Evolutionary conservation across 2,113 vertebrate species (phyloP).

Genomic region (Pycnonotus jocosus): DNA sequence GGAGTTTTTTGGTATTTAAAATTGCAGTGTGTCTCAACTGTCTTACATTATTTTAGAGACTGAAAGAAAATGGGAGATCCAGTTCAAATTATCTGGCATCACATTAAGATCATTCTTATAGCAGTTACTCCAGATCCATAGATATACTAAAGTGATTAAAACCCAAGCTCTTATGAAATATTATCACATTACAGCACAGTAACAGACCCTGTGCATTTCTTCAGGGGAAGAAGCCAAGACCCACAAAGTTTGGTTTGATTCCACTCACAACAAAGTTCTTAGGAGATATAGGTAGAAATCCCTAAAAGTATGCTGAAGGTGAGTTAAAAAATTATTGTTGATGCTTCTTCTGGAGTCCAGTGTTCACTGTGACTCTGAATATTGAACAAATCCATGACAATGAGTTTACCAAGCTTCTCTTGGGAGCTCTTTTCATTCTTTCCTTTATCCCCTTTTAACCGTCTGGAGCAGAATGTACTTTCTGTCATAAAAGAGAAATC

Average conservation of each 20-base stretch:
- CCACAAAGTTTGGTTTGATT: neutral
- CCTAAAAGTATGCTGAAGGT: neutral
- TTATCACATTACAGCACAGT: neutral
- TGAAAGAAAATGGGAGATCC: neutral
- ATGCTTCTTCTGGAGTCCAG: neutral
- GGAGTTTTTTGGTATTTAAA: neutral
- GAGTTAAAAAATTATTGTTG: neutral
- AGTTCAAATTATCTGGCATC: neutral
- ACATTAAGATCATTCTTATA: neutral
- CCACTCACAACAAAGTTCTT: neutral
- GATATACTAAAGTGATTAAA: neutral
- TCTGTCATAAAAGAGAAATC: slow-evolving; percentile 7
- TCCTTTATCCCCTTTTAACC: neutral
- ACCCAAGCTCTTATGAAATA: neutral
- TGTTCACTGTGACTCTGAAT: neutral
- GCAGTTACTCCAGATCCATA: neutral
- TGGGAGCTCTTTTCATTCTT: neutral
- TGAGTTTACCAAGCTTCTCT: neutral
- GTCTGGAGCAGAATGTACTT: neutral
- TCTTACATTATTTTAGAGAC: neutral
- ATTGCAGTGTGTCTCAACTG: neutral
- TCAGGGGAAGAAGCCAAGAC: neutral
- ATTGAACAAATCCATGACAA: neutral
- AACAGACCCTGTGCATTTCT: neutral
- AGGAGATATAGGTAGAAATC: neutral